Conservation (phyloP, 1,140 invertebrate genomes). For the Nasonia vitripennis region DNA sequence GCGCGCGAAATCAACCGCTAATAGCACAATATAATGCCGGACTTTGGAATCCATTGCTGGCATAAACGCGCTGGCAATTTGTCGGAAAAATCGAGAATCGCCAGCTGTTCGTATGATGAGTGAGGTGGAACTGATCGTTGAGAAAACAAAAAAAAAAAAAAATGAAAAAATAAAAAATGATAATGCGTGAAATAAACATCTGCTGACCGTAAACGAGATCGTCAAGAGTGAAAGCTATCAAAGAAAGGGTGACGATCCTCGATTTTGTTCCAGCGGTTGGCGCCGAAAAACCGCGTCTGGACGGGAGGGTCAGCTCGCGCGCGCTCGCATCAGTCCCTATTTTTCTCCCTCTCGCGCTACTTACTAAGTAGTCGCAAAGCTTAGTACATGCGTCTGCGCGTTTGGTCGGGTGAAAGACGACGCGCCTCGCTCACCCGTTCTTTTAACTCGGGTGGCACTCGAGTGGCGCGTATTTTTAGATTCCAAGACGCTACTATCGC, state of each 20-base stretch:
- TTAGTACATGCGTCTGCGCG: constrained; percentile 3
- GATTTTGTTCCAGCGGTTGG: constrained; percentile 8
- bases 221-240: constrained; percentile 48
- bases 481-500: constrained; percentile 47
- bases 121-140: neutral
- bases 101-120: neutral
- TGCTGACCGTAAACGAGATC: constrained; percentile 47
- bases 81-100: constrained; percentile 32
- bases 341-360: constrained; percentile 9
- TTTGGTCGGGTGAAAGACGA: constrained; percentile 30
- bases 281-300: neutral
- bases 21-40: constrained; percentile 51
- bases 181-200: neutral
- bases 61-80: constrained; percentile 18
- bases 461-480: constrained; percentile 52
- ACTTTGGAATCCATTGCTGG: constrained; percentile 51
- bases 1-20: constrained; percentile 21
- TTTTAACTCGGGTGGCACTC: constrained; percentile 38
- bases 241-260: constrained; percentile 22
- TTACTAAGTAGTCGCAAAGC: neutral
- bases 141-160: neutral
- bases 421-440: constrained; percentile 8
- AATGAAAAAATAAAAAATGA: constrained; percentile 14
- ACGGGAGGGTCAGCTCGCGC: constrained; percentile 7
- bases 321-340: constrained; percentile 8